Evolutionary conservation across 2,113 vertebrate species (phyloP).

Genomic region (Nyctereutes procyonoides): DNA sequence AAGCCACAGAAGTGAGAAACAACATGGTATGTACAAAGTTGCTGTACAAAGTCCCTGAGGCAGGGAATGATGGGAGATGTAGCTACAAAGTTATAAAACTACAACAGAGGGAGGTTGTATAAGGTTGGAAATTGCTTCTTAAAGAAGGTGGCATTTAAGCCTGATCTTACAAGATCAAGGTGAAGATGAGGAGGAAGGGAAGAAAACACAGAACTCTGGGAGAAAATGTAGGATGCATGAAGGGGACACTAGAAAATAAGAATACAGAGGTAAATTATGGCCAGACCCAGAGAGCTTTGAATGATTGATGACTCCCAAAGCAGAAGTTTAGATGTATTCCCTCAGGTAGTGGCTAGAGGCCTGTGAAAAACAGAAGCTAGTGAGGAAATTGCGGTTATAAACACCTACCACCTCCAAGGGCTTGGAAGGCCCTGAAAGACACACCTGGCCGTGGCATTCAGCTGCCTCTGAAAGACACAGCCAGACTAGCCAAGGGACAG

Average conservation of each 20-base stretch:
- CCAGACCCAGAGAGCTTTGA: constrained; percentile 21
- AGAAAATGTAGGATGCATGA: background rate
- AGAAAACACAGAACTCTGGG: background rate
- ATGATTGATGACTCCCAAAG: background rate
- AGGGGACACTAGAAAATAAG: background rate
- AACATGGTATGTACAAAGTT: background rate
- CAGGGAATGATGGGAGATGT: background rate
- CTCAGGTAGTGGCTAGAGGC: constrained; percentile 62
- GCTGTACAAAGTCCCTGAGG: background rate
- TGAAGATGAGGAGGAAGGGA: background rate
- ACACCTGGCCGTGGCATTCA: constrained; percentile 76
- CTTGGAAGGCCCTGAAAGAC: constrained; percentile 77
- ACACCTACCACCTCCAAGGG: constrained; percentile 72
- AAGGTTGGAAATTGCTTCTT: background rate
- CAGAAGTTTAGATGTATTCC: constrained; percentile 20
- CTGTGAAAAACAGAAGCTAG: constrained; percentile 68
- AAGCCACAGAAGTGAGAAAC: background rate
- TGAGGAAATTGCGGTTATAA: constrained; percentile 76
- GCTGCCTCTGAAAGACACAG: constrained; percentile 62
- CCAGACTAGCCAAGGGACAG: constrained; percentile 75
- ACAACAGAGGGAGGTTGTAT: background rate
- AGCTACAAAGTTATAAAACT: background rate
- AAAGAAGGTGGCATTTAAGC: background rate
- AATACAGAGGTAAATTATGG: background rate
- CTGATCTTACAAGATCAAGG: background rate